phyloP scores from a whole-genome alignment of 1,140 invertebrate genomes.

The Pseudomyrmex cubaensis region DNA sequence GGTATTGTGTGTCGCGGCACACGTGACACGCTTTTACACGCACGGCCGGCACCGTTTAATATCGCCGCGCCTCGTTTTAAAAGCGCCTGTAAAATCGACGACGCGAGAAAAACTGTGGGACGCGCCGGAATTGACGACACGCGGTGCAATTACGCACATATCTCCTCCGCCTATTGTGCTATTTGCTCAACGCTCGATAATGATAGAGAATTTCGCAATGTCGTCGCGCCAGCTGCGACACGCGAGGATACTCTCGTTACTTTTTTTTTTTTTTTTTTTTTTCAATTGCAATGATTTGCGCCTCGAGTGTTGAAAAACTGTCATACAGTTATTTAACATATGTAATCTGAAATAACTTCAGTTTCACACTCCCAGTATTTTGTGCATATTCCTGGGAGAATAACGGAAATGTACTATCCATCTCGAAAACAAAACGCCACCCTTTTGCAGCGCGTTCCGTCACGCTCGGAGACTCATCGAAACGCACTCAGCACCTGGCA shows the following conservation, averaged over 20 bases:
- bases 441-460: constrained; percentile 65
- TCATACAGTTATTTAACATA: not conserved
- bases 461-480: constrained; percentile 71
- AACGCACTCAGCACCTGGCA: constrained; percentile 78
- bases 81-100: constrained; percentile 19
- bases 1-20: not conserved
- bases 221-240: not conserved
- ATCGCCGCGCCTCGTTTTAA: not conserved
- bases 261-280: no score
- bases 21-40: constrained; percentile 1
- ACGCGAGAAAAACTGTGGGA: not conserved
- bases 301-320: not conserved
- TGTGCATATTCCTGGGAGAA: not conserved
- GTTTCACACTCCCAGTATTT: not conserved
- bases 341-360: constrained; percentile 10
- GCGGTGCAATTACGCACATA: constrained; percentile 38
- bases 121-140: not conserved
- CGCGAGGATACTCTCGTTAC: not conserved
- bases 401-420: constrained; percentile 50
- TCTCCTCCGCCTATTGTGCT: constrained; percentile 13
- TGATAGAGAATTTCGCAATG: constrained; percentile 47
- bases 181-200: constrained; percentile 22
- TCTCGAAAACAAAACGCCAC: constrained; percentile 62
- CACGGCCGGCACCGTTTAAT: not conserved
- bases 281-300: not conserved